phyloP scores from a whole-genome alignment of 2,888 invertebrate genomes.

The Metellina segmentata region DNA sequence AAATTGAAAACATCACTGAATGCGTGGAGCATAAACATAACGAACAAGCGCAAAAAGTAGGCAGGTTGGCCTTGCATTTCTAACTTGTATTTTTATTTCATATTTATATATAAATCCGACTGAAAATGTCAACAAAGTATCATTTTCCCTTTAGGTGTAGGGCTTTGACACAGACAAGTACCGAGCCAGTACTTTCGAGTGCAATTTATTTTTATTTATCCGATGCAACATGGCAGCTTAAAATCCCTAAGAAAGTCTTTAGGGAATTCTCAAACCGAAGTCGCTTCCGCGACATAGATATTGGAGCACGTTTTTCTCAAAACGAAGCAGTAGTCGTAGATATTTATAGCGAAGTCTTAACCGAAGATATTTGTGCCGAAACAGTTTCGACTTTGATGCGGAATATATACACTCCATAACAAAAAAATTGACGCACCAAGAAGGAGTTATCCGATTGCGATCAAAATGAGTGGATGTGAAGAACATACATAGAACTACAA shows the following conservation, averaged over 20 bases:
- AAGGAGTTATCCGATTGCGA: too few relatives aligned
- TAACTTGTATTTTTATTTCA: conserved; percentile 3
- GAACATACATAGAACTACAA: too few relatives aligned
- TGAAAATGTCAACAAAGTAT: conserved; percentile 41
- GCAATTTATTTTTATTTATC: neutral
- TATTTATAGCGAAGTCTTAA: too few relatives aligned
- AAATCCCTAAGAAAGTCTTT: neutral
- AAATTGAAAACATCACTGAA: neutral
- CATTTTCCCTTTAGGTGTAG: neutral
- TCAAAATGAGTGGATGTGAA: too few relatives aligned
- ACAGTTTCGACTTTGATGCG: too few relatives aligned
- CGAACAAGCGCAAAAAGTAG: conserved; percentile 13
- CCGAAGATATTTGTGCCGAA: too few relatives aligned
- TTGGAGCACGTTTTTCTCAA: too few relatives aligned
- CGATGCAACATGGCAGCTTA: neutral
- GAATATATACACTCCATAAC: too few relatives aligned
- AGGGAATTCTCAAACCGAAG: neutral
- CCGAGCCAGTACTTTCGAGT: neutral
- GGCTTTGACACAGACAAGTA: neutral
- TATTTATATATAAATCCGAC: conserved; percentile 3
- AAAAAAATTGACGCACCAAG: too few relatives aligned
- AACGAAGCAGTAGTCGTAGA: too few relatives aligned
- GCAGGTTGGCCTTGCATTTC: neutral
- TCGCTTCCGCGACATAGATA: too few relatives aligned
- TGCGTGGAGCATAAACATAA: neutral